These are phyloP conservation scores for Cryptoprocta ferox DNA, from an alignment of 2,797 vertebrate species.

Conservation along the genomic window DNA sequence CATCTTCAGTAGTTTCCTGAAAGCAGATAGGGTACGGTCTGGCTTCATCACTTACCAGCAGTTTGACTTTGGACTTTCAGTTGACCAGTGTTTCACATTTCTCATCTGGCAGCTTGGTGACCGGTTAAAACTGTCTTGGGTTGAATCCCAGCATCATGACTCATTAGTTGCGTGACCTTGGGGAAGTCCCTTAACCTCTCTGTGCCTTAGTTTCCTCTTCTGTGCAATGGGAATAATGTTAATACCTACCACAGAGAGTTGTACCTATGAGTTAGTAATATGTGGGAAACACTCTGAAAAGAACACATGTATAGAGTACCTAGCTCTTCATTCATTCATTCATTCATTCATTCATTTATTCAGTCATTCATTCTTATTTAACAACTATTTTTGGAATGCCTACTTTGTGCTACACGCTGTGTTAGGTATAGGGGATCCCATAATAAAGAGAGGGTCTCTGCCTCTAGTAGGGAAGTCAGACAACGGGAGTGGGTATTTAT, in stretches of 20 bases:
- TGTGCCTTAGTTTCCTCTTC: background rate
- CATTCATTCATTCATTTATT: background rate
- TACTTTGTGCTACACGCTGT: background rate
- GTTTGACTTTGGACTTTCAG: constrained; percentile 67
- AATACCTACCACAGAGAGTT: background rate
- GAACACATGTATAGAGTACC: background rate
- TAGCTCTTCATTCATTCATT: background rate
- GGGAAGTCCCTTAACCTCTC: background rate
- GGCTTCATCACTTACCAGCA: background rate
- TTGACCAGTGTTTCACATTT: background rate
- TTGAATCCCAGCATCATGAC: background rate
- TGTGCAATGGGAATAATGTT: background rate
- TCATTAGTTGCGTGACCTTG: background rate
- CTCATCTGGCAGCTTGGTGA: background rate
- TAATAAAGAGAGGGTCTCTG: background rate
- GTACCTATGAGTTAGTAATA: background rate
- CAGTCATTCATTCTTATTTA: background rate
- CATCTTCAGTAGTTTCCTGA: constrained; percentile 15
- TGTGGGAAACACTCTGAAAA: background rate
- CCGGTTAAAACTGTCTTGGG: background rate
- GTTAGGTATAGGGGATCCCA: too few relatives aligned
- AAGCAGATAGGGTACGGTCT: background rate
- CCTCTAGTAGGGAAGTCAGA: background rate
- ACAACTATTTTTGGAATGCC: background rate
- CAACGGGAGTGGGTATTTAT: background rate